phyloP scores from a whole-genome alignment of 2,888 invertebrate genomes.

The Megastigmus dorsalis region DNA sequence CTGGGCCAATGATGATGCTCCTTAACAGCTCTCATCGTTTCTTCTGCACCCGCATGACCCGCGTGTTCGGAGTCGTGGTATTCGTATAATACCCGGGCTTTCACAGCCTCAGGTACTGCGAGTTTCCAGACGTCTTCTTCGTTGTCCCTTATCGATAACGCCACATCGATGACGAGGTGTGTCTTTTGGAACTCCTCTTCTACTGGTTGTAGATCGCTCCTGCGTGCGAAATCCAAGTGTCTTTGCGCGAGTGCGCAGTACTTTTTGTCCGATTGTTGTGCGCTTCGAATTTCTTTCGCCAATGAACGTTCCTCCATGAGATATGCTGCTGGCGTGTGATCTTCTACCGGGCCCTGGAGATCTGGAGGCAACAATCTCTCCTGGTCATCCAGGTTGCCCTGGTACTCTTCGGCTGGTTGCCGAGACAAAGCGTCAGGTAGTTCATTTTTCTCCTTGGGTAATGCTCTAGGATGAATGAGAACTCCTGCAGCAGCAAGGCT shows the following conservation, averaged over 20 bases:
- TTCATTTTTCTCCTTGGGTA: constrained; percentile 50
- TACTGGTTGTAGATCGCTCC: neutral
- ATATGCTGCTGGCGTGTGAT: neutral
- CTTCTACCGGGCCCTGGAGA: neutral
- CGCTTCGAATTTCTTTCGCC: neutral
- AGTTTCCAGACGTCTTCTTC: neutral
- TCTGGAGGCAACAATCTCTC: constrained; percentile 1
- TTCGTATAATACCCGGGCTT: neutral
- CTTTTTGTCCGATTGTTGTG: neutral
- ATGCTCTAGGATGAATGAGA: constrained; percentile 53
- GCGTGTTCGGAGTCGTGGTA: neutral
- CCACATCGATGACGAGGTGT: neutral
- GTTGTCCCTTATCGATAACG: neutral
- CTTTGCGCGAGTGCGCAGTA: neutral
- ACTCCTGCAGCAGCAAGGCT: constrained; percentile 56
- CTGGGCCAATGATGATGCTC: neutral
- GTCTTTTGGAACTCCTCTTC: neutral
- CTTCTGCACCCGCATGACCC: neutral
- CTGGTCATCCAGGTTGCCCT: constrained; percentile 18
- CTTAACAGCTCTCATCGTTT: neutral
- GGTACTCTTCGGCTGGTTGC: constrained; percentile 26
- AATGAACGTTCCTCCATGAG: neutral
- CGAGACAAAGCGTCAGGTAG: constrained; percentile 56
- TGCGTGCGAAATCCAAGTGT: neutral
- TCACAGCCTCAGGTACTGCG: neutral